Percentiles rank a stretch among this genome's conserved stretches.
Conservation (phyloP, 2,888 invertebrate genomes). For the Uloborus plumipes region DNA sequence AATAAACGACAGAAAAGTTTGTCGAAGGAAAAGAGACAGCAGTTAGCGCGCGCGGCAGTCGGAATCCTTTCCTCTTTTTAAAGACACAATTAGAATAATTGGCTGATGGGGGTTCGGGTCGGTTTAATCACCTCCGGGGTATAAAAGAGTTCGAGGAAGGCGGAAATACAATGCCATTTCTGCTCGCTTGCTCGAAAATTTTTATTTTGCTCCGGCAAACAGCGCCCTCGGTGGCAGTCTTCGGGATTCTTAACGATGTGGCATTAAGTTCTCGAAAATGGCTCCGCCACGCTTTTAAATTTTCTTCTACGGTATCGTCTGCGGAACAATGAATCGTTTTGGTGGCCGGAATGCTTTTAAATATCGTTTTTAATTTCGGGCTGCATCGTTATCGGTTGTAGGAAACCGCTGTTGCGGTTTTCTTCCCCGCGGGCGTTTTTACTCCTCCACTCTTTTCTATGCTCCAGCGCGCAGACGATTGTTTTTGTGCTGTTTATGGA, state of each 20-base stretch:
- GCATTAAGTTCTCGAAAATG: slow-evolving; percentile 49
- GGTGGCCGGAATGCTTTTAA: slow-evolving; percentile 53
- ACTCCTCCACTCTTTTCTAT: slow-evolving; percentile 4
- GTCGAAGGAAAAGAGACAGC: slow-evolving; percentile 28
- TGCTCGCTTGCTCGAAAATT: slow-evolving; percentile 31
- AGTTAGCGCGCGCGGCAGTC: slow-evolving; percentile 39
- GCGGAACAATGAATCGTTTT: slow-evolving; percentile 61
- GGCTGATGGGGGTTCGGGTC: slow-evolving; percentile 52
- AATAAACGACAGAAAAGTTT: slow-evolving; percentile 45
- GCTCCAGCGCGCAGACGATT: slow-evolving; percentile 31
- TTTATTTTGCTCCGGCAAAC: slow-evolving; percentile 38
- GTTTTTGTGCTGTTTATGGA: slow-evolving; percentile 56
- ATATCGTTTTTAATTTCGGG: slow-evolving; percentile 62
- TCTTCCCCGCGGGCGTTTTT: slow-evolving; percentile 31
- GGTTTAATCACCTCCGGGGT: slow-evolving; percentile 63
- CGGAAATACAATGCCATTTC: slow-evolving; percentile 56
- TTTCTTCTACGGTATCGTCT: slow-evolving; percentile 63
- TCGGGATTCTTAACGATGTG: slow-evolving; percentile 45
- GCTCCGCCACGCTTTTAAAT: slow-evolving; percentile 59
- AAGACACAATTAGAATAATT: slow-evolving; percentile 64
- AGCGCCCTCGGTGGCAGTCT: slow-evolving; percentile 5
- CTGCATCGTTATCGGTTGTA: slow-evolving; percentile 49
- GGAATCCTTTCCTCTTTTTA: slow-evolving; percentile 56
- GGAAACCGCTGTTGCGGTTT: background rate
- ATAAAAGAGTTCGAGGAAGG: slow-evolving; percentile 37